Evolutionary conservation across 1,140 invertebrate genomes (phyloP).

Genomic region (Euura saliciscinereae): DNA sequence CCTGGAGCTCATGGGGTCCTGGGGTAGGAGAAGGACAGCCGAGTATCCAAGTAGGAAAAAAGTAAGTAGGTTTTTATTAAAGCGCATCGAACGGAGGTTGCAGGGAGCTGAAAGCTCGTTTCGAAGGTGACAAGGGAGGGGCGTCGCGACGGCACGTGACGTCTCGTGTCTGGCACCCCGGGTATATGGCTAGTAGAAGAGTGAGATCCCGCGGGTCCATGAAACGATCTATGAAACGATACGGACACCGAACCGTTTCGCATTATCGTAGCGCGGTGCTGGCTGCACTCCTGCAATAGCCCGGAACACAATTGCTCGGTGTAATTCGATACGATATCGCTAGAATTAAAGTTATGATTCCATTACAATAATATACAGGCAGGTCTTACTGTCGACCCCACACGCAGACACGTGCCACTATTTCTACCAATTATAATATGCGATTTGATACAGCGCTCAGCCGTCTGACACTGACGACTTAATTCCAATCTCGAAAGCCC

Average conservation of each 20-base stretch:
- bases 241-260: conserved; percentile 15
- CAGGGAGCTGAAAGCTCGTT: conserved; percentile 28
- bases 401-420: conserved; percentile 44
- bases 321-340: conserved; percentile 40
- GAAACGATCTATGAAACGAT: conserved; percentile 29
- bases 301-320: conserved; percentile 21
- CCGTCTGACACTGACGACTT: conserved; percentile 46
- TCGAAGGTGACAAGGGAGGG: conserved; percentile 30
- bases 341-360: conserved; percentile 57
- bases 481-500: conserved; percentile 29
- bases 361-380: conserved; percentile 54
- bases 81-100: conserved; percentile 36
- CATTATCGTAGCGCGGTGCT: neutral
- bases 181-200: conserved; percentile 17
- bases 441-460: conserved; percentile 52
- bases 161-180: conserved; percentile 41
- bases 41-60: neutral
- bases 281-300: conserved; percentile 14
- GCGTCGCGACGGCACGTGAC: conserved; percentile 43
- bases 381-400: conserved; percentile 48
- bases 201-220: conserved; percentile 16
- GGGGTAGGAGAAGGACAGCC: neutral
- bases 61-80: conserved; percentile 7
- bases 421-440: conserved; percentile 53
- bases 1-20: neutral